Base-by-base conservation (phyloP, 1,140 invertebrate genomes). In the Periplaneta americana region DNA sequence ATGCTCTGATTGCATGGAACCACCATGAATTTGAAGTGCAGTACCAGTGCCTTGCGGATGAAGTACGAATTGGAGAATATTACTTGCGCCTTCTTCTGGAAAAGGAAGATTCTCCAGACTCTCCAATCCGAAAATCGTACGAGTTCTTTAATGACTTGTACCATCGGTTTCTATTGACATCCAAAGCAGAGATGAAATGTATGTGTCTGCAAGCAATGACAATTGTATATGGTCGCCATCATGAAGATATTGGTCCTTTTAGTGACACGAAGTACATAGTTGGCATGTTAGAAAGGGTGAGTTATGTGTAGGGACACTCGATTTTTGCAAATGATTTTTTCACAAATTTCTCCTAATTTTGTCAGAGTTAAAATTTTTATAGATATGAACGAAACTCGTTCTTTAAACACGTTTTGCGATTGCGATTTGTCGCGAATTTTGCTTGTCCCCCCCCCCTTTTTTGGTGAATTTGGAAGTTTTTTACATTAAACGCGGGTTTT, bases 141-240 rank as follows among this genome's bases (percentile, higher is more conserved):
- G 96, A 98, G 88, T 99, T 99, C 89, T 99, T 99, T 90, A 99
- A 99, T 90, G 98, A 99, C 87, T 90, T 99, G 11, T 99, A 99
- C 88, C 98, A 99, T 87, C 93, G 98, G 83, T 99, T 99, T 87
- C 90, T 99, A 83, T 92, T 98, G 75, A 96, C 96, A 17, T 93
- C 95, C 87, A 93, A 98, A 92, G 90, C 96, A 89, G 94, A 97
- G 91, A 95, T 99, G 96, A 96, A 95, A 85, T 95, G 95, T 86
- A 96, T 98, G 93, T 99, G 98, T 87, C 89, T 99, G 36, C 96
- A 98, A 91, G 98, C 98, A 11, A 98, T 99, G 96, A 94, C 97
- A 15, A 98, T 99, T 84, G 98, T 99, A 0, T 99, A 99, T 88
- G 96, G 95, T 22, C 91, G 96, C 82, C 99, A 99, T 89, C 95